Percentiles rank a stretch among this genome's conserved stretches.
These are phyloP conservation scores for Podarcis raffonei DNA, from an alignment of 2,113 vertebrate genomes.

Conservation along the genomic window DNA sequence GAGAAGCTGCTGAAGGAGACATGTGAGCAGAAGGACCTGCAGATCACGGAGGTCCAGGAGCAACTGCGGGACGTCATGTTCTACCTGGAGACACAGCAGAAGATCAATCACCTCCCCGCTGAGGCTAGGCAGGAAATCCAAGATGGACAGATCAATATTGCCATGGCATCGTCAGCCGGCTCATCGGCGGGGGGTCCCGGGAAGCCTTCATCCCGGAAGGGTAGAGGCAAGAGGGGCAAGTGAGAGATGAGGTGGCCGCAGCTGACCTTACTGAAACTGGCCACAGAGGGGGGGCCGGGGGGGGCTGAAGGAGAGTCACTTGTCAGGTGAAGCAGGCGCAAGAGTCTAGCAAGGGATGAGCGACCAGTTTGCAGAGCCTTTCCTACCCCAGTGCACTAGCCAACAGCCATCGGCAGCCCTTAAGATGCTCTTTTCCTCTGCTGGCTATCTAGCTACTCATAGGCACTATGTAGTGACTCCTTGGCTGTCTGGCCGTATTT, in stretches of 20 bases:
- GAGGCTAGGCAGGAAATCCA: constrained; percentile 93
- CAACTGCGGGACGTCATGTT: constrained; percentile 98
- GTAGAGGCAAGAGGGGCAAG: constrained; percentile 92
- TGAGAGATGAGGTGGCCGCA: constrained; percentile 53
- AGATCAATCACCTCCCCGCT: constrained; percentile 89
- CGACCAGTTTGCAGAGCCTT: constrained; percentile 66
- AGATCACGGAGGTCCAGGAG: constrained; percentile 91
- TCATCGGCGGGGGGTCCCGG: constrained; percentile 67
- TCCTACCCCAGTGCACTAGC: constrained; percentile 59
- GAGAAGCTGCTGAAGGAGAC: constrained; percentile 83
- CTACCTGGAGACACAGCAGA: constrained; percentile 92
- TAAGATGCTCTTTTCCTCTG: constrained; percentile 55
- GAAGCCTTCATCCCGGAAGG: constrained; percentile 84
- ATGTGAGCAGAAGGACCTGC: constrained; percentile 83
- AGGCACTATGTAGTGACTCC: not conserved
- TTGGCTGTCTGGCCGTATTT: constrained; percentile 65
- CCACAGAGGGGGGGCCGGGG: not conserved
- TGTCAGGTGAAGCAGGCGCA: constrained; percentile 33
- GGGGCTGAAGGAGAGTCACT: not conserved
- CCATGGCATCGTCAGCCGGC: constrained; percentile 74
- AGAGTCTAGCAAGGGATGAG: constrained; percentile 53
- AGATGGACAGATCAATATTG: constrained; percentile 96
- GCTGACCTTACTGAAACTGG: not conserved
- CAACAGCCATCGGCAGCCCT: constrained; percentile 46
- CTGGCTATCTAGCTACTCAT: constrained; percentile 63